Evolutionary conservation across 1,140 invertebrate genomes (phyloP), one percentile per base, ranked within the genome.

Genomic region (Thaumatotibia leucotreta): DNA sequence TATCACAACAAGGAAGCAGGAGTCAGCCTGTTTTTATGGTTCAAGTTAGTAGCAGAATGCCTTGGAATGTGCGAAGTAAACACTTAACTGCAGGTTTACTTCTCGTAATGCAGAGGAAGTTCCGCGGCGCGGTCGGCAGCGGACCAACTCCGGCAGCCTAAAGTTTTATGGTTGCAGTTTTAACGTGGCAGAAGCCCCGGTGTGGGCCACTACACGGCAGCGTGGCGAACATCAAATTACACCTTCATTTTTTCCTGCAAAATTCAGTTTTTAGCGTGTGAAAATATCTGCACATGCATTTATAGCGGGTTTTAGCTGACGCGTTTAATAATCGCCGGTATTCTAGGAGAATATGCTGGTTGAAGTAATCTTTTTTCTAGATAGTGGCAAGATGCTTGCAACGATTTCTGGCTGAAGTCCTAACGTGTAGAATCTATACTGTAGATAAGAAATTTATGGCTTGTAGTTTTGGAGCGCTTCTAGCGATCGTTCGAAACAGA

Each of bases 41-140:
- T 73, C 45, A 84, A 87, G 67, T 86, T 87, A 63, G 68, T 22
- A 63, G 74, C 70, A 81, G 73, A 77, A 74, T 78, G 79, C 73
- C 80, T 83, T 75, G 75, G 76, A 80, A 87, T 83, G 84, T 84
- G 83, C 76, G 74, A 82, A 86, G 80, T 82, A 88, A 89, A 88
- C 83, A 88, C 80, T 89, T 84, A 88, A 86, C 75, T 83, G 80
- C 80, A 82, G 81, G 77, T 86, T 86, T 75, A 73, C 75, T 79
- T 79, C 71, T 76, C 74, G 77, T 84, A 82, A 80, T 83, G 79
- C 77, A 81, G 78, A 70, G 64, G 65, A 82, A 84, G 75, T 88
- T 84, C 73, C 66, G 67, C 69, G 71, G 64, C 73, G 68, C 72
- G 74, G 73, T 78, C 79, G 71, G 61, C 78, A 74, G 66, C 76